phyloP scores from a whole-genome alignment of 35 echinoderm and acorn worm species.

The Lytechinus variegatus region DNA sequence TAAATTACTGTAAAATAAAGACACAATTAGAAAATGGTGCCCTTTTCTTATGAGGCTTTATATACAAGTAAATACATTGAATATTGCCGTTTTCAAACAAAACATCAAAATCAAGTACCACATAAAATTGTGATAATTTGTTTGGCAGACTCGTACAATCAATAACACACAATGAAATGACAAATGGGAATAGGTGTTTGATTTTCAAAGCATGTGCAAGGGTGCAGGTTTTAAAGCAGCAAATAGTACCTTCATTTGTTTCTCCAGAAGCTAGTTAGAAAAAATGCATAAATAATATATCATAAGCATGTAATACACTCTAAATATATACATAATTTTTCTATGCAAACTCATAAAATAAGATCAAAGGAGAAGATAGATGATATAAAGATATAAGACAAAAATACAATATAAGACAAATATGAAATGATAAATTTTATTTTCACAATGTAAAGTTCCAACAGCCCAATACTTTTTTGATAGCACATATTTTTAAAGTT shows the following conservation, averaged over 20 bases:
- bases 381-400: no score
- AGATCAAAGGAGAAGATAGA: no score
- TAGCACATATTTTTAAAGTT: background rate
- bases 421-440: no score
- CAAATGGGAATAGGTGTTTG: background rate
- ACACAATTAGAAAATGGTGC: no score
- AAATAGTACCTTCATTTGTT: constrained; percentile 46
- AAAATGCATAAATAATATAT: background rate
- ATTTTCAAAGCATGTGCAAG: background rate
- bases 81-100: background rate
- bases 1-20: no score
- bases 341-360: no score
- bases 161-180: background rate
- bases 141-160: background rate
- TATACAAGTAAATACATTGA: background rate
- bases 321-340: background rate
- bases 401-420: no score
- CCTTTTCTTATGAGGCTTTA: background rate
- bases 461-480: background rate
- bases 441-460: no score
- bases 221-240: background rate
- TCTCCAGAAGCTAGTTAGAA: constrained; percentile 14
- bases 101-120: no score
- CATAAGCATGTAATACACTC: background rate
- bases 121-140: background rate